These are phyloP conservation scores for Myotis findleyi DNA, from an alignment of 2,797 vertebrate genomes.

Conservation along the genomic window DNA sequence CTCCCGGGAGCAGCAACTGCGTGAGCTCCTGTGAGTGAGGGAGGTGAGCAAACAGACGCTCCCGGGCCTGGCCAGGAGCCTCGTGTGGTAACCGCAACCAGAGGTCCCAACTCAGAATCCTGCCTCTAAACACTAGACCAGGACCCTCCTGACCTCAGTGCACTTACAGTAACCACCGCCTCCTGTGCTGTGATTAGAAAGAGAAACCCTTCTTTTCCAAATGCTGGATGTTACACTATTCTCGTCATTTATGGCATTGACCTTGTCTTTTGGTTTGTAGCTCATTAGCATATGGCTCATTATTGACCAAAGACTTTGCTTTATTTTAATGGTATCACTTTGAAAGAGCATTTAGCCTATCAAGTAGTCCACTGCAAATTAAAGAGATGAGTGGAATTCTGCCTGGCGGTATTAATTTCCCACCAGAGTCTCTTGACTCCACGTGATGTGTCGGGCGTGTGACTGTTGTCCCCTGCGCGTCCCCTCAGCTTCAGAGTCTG, in stretches of 20 bases:
- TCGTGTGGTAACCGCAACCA: background rate
- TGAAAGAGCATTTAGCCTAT: background rate
- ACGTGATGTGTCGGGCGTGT: background rate
- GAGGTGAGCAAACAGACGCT: accelerated
- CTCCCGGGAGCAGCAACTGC: background rate
- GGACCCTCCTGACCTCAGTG: background rate
- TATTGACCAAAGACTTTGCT: background rate
- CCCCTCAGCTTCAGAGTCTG: background rate
- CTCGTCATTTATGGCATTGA: too few relatives aligned
- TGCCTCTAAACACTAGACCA: background rate
- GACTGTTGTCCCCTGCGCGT: background rate
- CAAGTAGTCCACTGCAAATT: background rate
- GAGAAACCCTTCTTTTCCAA: background rate
- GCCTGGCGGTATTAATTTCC: background rate
- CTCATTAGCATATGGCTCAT: background rate
- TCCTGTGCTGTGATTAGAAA: background rate
- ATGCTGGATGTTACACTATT: background rate
- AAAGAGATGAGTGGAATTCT: background rate
- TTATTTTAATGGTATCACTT: background rate
- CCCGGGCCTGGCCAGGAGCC: background rate
- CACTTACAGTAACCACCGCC: too few relatives aligned
- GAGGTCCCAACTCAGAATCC: background rate
- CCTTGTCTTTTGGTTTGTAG: background rate
- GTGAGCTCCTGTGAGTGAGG: background rate
- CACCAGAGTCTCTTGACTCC: background rate